Percentiles rank a stretch among this genome's conserved stretches.
Evolutionary conservation across 2,888 invertebrate genomes (phyloP).

Genomic region (Myopa tessellatipennis): DNA sequence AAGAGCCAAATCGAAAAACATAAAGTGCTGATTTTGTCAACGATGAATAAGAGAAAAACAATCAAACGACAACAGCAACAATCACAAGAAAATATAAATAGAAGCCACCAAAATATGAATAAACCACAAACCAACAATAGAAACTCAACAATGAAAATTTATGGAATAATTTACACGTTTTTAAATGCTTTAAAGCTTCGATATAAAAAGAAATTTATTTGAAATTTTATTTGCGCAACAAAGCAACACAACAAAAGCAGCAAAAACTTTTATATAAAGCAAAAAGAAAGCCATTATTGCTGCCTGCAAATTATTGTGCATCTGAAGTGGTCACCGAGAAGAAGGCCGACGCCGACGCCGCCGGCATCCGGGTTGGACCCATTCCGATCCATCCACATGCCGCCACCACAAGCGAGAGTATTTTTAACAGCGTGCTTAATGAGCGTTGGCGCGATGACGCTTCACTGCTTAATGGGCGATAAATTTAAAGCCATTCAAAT

Average conservation of each 20-base stretch:
- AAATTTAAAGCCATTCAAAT: slow-evolving; percentile 2
- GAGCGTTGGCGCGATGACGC: slow-evolving; percentile 2
- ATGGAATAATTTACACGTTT: background rate
- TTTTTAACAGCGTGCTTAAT: slow-evolving; percentile 6
- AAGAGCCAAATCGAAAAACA: too few species aligned
- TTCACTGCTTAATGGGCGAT: slow-evolving; percentile 14
- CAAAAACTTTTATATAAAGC: background rate
- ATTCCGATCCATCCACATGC: background rate
- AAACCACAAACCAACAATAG: background rate
- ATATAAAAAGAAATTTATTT: too few species aligned
- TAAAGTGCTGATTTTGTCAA: too few species aligned
- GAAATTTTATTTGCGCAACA: background rate
- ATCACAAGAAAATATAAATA: too few species aligned
- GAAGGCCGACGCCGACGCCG: background rate
- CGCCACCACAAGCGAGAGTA: background rate
- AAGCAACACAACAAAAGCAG: background rate
- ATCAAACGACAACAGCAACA: too few species aligned
- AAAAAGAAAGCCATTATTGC: background rate
- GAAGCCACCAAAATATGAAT: background rate
- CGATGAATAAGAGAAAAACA: too few species aligned
- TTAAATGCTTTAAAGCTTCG: background rate
- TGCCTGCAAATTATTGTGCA: background rate
- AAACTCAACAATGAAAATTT: background rate
- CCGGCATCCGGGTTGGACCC: background rate
- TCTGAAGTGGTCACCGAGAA: background rate